These are phyloP conservation scores for Campoplex capitator DNA, from an alignment of 2,888 invertebrate genomes.

Conservation along the genomic window DNA sequence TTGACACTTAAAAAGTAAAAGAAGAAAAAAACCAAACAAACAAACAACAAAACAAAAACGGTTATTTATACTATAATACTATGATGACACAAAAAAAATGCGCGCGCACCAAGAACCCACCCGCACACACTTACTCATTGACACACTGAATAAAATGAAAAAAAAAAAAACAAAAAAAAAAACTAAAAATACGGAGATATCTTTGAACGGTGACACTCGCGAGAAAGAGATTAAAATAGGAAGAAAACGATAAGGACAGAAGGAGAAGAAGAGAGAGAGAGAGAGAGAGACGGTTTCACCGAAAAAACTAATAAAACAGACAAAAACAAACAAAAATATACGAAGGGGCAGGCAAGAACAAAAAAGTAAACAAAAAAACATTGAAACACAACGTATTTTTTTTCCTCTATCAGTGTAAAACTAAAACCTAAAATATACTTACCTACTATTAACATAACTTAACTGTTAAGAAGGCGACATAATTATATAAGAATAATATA, in stretches of 20 bases:
- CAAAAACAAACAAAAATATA: constrained; percentile 62
- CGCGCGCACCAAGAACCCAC: constrained; percentile 70
- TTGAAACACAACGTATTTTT: constrained; percentile 82
- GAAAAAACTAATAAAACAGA: constrained; percentile 58
- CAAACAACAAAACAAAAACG: constrained; percentile 48
- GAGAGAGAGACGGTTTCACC: constrained; percentile 61
- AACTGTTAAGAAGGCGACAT: constrained; percentile 83
- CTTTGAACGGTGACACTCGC: constrained; percentile 63
- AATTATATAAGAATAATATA: constrained; percentile 84
- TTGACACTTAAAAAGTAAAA: constrained; percentile 54
- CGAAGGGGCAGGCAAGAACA: constrained; percentile 75
- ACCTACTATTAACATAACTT: constrained; percentile 84
- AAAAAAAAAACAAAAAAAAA: constrained; percentile 26
- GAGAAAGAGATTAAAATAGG: constrained; percentile 44
- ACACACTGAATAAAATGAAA: constrained; percentile 59
- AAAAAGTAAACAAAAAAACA: constrained; percentile 67
- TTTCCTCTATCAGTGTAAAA: constrained; percentile 84
- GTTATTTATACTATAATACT: constrained; percentile 66
- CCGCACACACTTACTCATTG: constrained; percentile 73
- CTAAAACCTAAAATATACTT: constrained; percentile 82
- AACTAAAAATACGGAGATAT: constrained; percentile 39
- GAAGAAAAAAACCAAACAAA: constrained; percentile 45
- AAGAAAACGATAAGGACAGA: constrained; percentile 24
- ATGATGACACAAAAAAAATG: constrained; percentile 68
- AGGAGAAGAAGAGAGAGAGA: constrained; percentile 11